Evolutionary conservation across 1,140 invertebrate genomes (phyloP).

Genomic region (Orius insidiosus): DNA sequence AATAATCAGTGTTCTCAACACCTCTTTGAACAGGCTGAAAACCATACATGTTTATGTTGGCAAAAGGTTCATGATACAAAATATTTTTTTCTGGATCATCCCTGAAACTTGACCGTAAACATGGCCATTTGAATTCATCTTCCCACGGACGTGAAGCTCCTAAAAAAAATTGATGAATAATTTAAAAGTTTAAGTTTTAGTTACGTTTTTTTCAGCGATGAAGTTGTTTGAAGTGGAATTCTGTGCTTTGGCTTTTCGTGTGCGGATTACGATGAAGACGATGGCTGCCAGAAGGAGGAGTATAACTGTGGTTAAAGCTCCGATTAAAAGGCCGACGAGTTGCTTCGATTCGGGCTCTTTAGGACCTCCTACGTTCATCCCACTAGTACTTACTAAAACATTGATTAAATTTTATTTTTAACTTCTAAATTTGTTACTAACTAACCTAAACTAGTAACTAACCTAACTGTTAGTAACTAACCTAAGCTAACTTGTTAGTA

Average conservation of each 20-base stretch:
- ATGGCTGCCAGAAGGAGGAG: conserved; percentile 47
- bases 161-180: conserved; percentile 14
- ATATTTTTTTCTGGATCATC: conserved; percentile 29
- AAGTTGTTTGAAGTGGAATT: conserved; percentile 27
- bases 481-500: no score
- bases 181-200: background rate
- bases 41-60: conserved; percentile 26
- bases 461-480: no score
- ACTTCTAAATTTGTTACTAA: background rate
- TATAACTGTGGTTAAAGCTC: conserved; percentile 55
- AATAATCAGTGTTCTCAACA: background rate
- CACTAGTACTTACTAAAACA: conserved; percentile 3
- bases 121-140: conserved; percentile 31
- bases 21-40: conserved; percentile 11
- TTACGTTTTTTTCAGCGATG: conserved; percentile 26
- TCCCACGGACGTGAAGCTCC: conserved; percentile 26
- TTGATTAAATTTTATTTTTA: background rate
- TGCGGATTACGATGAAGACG: conserved; percentile 51
- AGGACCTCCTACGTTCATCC: conserved; percentile 15
- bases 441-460: background rate
- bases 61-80: conserved; percentile 31
- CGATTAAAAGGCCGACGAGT: conserved; percentile 56
- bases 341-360: conserved; percentile 35
- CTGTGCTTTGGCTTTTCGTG: conserved; percentile 37
- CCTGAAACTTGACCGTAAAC: conserved; percentile 34